phyloP scores from a whole-genome alignment of 2,888 invertebrate genomes.

The Machimus atricapillus region DNA sequence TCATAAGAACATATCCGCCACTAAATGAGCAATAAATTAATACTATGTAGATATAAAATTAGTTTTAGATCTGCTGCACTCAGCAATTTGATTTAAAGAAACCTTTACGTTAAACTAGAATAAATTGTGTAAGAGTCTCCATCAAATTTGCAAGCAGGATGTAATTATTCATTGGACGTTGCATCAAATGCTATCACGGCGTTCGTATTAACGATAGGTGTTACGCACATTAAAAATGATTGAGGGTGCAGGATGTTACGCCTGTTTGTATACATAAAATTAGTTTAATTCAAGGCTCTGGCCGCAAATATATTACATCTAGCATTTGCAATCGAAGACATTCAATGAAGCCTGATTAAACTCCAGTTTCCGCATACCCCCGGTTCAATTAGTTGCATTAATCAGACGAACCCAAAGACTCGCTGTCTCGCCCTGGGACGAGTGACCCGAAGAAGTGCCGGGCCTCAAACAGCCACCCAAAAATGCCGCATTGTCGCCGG shows the following conservation, averaged over 20 bases:
- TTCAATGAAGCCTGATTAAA: not conserved
- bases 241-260: not conserved
- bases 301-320: not conserved
- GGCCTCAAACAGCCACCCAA: not conserved
- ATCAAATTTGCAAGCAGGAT: not conserved
- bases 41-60: not conserved
- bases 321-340: not conserved
- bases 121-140: not conserved
- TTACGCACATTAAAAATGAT: not conserved
- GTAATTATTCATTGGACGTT: not conserved
- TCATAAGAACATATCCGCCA: too few species aligned
- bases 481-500: not conserved
- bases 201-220: not conserved
- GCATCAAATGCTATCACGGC: not conserved
- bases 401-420: not conserved
- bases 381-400: not conserved
- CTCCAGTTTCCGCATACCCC: slow-evolving; percentile 6
- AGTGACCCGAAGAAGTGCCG: not conserved
- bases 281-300: not conserved
- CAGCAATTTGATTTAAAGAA: not conserved
- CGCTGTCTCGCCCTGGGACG: not conserved
- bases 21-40: not conserved
- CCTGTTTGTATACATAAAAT: not conserved
- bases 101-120: not conserved
- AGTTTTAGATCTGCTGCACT: not conserved